Evolutionary conservation across 2,888 invertebrate species (phyloP), one percentile per base, ranked within the genome.

Genomic region (Chrysodeixis includens): DNA sequence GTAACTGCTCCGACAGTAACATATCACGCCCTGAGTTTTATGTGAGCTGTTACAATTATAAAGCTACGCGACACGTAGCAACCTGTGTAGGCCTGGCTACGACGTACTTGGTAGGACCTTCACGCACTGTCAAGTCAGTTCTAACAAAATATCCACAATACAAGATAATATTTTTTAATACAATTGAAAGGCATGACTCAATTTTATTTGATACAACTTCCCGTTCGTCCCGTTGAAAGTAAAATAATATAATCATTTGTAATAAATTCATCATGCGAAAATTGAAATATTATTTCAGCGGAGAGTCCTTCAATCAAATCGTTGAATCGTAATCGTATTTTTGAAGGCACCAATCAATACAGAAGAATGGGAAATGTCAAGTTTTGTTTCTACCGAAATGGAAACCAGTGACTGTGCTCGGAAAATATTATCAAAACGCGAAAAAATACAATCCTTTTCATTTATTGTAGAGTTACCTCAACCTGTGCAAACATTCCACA

Each of bases 361-460:
- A 51, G 69, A 61, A 74, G 69, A 69, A 69, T 65, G 65, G 61
- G 30, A 56, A 65, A 59, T 56, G 65, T 69, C 58, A 49, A 18
- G 46, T 18, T 49, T 52, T 46, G 26, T 26, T 14, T 32, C 30
- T 10, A 12, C n/a, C 49, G 26, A 30, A 53, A 8, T 26, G 18
- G 65, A 74, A 61, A 58, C 55, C 55, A n/a, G 10, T 52, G 30
- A 61, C 56, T 18, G 30, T 40, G 49, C 57, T 52, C 40, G 56
- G 30, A 22, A n/a, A 49, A 69, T 64, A 74, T 59, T 55, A 74
- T 55, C 55, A 46, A 64, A 30, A 51, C 64, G 46, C 60, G 51
- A 22, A 51, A 52, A 72, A 57, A 72, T 52, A 44, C 20, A 30
- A 20, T 22, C 49, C n/a, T 40, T 40, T 40, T n/a, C 4, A 6